These are phyloP conservation scores for Prunella fulvescens DNA, from an alignment of 2,113 vertebrate species.

Conservation along the genomic window DNA sequence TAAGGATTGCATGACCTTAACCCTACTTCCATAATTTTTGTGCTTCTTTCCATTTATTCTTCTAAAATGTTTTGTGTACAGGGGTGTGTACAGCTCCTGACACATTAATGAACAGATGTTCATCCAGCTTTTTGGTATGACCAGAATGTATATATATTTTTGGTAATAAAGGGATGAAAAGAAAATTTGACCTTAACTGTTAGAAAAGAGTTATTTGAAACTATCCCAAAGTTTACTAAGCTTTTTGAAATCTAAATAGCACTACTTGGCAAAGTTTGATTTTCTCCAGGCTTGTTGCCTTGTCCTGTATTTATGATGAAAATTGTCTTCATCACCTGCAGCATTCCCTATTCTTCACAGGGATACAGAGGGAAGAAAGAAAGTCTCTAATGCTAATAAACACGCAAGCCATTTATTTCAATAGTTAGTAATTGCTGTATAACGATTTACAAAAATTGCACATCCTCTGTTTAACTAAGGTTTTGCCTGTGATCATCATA, in stretches of 20 bases:
- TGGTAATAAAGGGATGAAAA: background rate
- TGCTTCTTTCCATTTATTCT: background rate
- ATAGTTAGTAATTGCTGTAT: slow-evolving; percentile 21
- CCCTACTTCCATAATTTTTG: background rate
- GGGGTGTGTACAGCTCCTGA: background rate
- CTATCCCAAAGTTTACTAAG: background rate
- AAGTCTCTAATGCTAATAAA: slow-evolving; percentile 49
- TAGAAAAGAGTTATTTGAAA: background rate
- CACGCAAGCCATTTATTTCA: slow-evolving; percentile 35
- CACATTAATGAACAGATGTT: background rate
- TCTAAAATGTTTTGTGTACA: background rate
- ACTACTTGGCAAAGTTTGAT: background rate
- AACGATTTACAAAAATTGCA: slow-evolving; percentile 58
- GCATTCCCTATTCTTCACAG: background rate
- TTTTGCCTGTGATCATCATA: slow-evolving; percentile 57
- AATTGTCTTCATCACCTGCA: background rate
- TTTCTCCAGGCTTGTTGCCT: background rate
- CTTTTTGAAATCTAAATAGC: background rate
- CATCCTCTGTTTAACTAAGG: slow-evolving; percentile 55
- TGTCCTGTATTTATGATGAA: background rate
- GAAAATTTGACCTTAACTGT: background rate
- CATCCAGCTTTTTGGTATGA: background rate
- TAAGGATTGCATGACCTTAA: background rate
- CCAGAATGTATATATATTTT: background rate
- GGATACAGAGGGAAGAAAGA: background rate